Percentiles rank a stretch among this genome's conserved stretches.
These are phyloP conservation scores for Danio rerio DNA, from an alignment of 2,113 vertebrate genomes.

Conservation along the genomic window GRCz12tu NC_133184.1:54539001-54539500, in stretches of 20 bases:
- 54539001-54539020: too few species aligned
- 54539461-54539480: not conserved
- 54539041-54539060: too few species aligned
- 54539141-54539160: too few species aligned
- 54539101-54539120: too few species aligned
- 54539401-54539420: constrained; percentile 89
- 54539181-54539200: not conserved
- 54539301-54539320: not conserved
- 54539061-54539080: too few species aligned
- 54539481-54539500: not conserved
- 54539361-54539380: constrained; percentile 87
- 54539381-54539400: constrained; percentile 82
- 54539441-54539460: constrained; percentile 86
- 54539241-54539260: not conserved
- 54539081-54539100: too few species aligned
- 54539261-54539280: not conserved
- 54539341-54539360: constrained; percentile 84
- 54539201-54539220: not conserved
- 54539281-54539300: not conserved
- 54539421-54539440: constrained; percentile 83
- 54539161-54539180: not conserved
- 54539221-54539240: not conserved
- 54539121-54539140: too few species aligned
- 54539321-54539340: constrained; percentile 94
- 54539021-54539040: too few species aligned